Base-by-base conservation (phyloP, 2,113 vertebrate species). In the Salvator merianae region DNA sequence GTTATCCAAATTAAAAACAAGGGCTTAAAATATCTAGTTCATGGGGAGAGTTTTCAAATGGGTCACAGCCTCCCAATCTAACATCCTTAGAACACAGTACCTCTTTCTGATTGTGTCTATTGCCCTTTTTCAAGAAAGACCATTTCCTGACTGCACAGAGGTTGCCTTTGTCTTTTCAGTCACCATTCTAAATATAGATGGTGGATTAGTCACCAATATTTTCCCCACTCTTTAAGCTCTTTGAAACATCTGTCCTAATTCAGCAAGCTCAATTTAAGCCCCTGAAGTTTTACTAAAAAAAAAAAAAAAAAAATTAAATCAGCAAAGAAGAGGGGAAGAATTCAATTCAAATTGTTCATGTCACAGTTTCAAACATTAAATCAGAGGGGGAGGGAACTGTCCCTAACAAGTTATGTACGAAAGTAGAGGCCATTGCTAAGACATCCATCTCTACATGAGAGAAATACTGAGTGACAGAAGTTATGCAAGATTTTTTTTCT, bases 241-340 rank as follows among this genome's bases (percentile, higher is more conserved):
- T 87, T 77, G 86, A 88, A 92, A 96, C 97, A 97, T 97, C 97
- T 97, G 97, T 92, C 94, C 94, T 94, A 93, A 93, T 93, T 95
- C 68, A 78, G 88, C 84, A 81, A 93, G 85, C 81, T 88, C 77
- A 77, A 43, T 7, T 79, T 91, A 88, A 93, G 88, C 77, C 70
- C 13, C 63, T 68, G 38, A 0, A 82, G 59, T 76, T 85, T 83
- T 83, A 73, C n/a, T 20, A n/a, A 72, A 68, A 93, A 91, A 86
- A 86, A 85, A 47, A n/a, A 84, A 86, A 86, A 84, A 86, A 86
- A 85, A 47, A 30, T 86, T 72, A 85, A 84, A 90, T 85, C 6
- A 78, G 65, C 16, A n/a, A 63, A 43, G 3, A 2, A 32, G 63
- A 30, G 30, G n/a, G 53, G 22, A 26, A 75, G 76, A 50, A 40